A percentile compares a stretch with the other conserved stretches of the same genome.
Evolutionary conservation across 2,113 vertebrate genomes (phyloP).

Genomic region (Reinhardtius hippoglossoides): DNA sequence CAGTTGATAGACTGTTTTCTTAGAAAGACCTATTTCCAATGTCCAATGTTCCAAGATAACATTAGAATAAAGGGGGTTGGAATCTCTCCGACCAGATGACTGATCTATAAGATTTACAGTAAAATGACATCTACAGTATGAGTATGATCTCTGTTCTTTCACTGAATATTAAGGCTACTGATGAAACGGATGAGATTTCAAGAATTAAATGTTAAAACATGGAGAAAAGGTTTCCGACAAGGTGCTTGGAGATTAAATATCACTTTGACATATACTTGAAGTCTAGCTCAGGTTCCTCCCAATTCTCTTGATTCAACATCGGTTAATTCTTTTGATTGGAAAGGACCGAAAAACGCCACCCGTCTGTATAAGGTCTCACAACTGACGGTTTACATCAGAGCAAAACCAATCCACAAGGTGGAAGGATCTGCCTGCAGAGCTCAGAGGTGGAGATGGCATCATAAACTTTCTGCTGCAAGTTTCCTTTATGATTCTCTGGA

Average conservation of each 20-base stretch:
- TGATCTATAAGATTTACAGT: conserved; percentile 1
- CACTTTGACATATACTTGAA: not conserved
- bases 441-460: no score
- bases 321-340: no score
- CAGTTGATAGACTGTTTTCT: conserved; percentile 20
- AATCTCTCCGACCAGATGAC: not conserved
- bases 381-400: no score
- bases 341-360: no score
- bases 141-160: not conserved
- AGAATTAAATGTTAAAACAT: not conserved
- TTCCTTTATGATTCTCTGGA: no score
- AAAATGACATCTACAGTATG: not conserved
- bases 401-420: no score
- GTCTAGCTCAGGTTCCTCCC: no score
- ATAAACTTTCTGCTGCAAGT: no score
- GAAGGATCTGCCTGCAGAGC: no score
- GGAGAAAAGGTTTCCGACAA: not conserved
- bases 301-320: no score
- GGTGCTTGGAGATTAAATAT: not conserved
- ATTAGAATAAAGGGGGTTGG: not conserved
- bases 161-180: not conserved
- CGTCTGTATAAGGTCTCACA: no score
- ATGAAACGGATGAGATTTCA: not conserved
- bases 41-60: not conserved
- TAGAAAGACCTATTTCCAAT: not conserved